Base-by-base conservation (phyloP, 2,888 invertebrate species). In the Caenorhabditis becei region DNA sequence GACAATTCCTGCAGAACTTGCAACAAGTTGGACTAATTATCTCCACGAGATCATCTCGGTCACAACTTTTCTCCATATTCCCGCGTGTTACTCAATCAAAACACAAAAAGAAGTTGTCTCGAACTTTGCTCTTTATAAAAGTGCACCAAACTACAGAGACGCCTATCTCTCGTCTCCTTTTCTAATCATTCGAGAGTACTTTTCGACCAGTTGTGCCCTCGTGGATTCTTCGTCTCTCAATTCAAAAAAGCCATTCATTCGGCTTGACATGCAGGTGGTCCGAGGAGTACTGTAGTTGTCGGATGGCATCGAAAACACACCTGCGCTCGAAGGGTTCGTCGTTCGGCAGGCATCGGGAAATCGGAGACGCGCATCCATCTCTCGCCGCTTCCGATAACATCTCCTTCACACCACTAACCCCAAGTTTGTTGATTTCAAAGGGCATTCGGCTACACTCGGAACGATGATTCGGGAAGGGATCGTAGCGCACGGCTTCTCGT, bases 381-480 rank as follows among this genome's bases (percentile, higher is more conserved):
- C 14, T 5, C 14, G 5, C 32, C 32, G 32, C 41, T 32, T 28
- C 28, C 32, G 62, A 62, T 62, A 62, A 62, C 62, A 62, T 62
- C 62, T 62, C 23, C 47, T 62, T 62, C 62, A 62, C 62, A 62
- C 62, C 62, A 62, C 47, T 62, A 28, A 44, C 62, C 62, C 47
- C 47, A 28, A 56, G 56, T 56, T 56, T 59, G 59, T 59, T 59
- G 41, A 26, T 16, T 59, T 37, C 59, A 59, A 59, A 59, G 28
- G 56, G 56, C 56, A 56, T 32, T 18, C 32, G 28, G 51, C 51
- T 23, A 51, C 24, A 51, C n/a, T 47, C 47, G 47, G 18, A 41
- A 32, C 7, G 11, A 41, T 7, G 7, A 11, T 41, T 18, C 18
- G 47, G 18, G 18, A 47, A 47, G 18, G n/a, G 47, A 47, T 47